Percentiles rank a stretch among this genome's conserved stretches.
Evolutionary conservation across 2,888 invertebrate species (phyloP).

Genomic region (Agonopterix heracliana): DNA sequence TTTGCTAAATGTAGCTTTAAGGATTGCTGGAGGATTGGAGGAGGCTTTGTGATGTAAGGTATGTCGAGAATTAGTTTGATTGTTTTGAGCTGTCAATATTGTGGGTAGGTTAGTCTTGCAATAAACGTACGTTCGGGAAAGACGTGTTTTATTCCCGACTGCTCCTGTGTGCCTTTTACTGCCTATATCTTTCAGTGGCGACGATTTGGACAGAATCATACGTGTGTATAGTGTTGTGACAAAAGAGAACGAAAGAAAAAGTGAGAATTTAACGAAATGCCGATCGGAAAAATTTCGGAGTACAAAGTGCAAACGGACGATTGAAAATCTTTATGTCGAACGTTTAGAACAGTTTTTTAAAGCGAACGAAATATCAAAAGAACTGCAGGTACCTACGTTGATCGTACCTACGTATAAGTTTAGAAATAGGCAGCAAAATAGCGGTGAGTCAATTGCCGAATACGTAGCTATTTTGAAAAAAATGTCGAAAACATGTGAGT

Average conservation of each 20-base stretch:
- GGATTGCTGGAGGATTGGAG: no score
- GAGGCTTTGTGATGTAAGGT: no score
- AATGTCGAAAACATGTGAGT: conserved; percentile 1
- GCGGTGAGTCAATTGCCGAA: conserved; percentile 1
- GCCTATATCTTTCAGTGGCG: background rate
- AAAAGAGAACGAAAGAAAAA: no score
- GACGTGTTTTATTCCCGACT: no score
- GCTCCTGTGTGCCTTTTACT: no score
- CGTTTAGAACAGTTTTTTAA: conserved; percentile 11
- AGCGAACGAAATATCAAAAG: conserved; percentile 1
- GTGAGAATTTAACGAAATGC: background rate
- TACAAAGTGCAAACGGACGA: background rate
- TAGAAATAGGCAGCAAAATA: background rate
- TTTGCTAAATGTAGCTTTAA: no score
- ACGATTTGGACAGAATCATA: background rate
- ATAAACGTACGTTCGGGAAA: no score
- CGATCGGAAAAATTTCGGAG: background rate
- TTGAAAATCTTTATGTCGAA: background rate
- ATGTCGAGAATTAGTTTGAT: no score
- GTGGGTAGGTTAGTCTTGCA: no score
- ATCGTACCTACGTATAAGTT: conserved; percentile 11
- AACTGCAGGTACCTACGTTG: conserved; percentile 6
- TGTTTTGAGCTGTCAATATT: no score
- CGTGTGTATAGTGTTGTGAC: background rate
- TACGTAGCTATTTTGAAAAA: conserved; percentile 5